Base-by-base conservation (phyloP, 2,113 vertebrate genomes). In the Ibidorhyncha struthersii region DNA sequence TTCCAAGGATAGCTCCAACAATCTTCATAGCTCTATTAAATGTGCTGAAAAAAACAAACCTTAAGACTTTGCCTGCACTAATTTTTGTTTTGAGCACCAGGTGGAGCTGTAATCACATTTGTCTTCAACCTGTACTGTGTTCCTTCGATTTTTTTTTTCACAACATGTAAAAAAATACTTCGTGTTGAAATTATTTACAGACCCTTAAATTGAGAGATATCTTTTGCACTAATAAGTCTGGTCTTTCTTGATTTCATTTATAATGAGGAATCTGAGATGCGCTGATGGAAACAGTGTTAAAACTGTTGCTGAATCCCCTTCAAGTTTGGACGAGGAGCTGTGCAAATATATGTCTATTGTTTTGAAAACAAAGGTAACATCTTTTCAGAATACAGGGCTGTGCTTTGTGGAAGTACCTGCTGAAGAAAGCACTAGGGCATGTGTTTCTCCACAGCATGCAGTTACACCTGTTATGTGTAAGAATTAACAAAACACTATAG, bases 1-100 rank as follows among this genome's bases (percentile, higher is more conserved):
- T 88, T 88, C 32, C 20, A 34, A 62, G 5, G 32, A 34, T 9
- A 50, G 4, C 14, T 89, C 26, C 23, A 72, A 25, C 8, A 69
- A 29, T 56, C 14, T 73, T 55, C 10, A 14, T 36, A 41, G 6
- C 4, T 82, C 26, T 55, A 23, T 38, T 79, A 40, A 66, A 50
- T 15, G 13, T 41, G 22, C 52, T 45, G 63, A 52, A 74, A 89
- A 89, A 74, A 58, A 25, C 4, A 49, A 49, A 11, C 15, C 26
- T n/a, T 29, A 32, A 38, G 14, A 10, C 5, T 63, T 90, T 88
- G 21, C 62, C 26, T 40, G 4, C 17, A 16, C 12, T 43, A 12
- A 36, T 89, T 94, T 81, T 78, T 93, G 15, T 65, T 73, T 80
- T 58, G n/a, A 95, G 74, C 90, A 85, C 52, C 78, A 97, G 97